Percentiles rank a stretch among this genome's conserved stretches.
Conservation (phyloP, 1,140 invertebrate species). For the Daktulosphaira vitifoliae region DNA sequence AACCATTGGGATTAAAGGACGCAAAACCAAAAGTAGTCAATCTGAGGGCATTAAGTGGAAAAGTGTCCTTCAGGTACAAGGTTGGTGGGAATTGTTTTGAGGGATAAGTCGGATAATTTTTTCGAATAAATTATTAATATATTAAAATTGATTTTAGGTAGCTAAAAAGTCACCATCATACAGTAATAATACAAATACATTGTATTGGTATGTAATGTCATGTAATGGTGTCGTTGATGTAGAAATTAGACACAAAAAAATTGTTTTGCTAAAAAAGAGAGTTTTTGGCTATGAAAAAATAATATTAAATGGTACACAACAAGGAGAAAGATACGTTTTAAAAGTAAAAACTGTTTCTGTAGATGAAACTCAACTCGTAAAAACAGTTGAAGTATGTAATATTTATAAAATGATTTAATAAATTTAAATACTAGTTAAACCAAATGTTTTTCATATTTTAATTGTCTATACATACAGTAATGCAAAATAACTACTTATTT, state of each 20-base stretch:
- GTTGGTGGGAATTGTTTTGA: slow-evolving; percentile 36
- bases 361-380: slow-evolving; percentile 41
- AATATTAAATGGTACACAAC: slow-evolving; percentile 38
- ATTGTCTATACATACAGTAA: too few species aligned
- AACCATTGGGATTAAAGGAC: slow-evolving; percentile 42
- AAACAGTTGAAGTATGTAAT: slow-evolving; percentile 42
- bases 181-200: slow-evolving; percentile 9
- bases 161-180: neutral
- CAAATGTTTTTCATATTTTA: too few species aligned
- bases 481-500: too few species aligned
- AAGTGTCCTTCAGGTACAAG: slow-evolving; percentile 44
- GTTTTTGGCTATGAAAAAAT: slow-evolving; percentile 42
- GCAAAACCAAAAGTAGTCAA: slow-evolving; percentile 42
- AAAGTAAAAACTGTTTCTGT: slow-evolving; percentile 40
- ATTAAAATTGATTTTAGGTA: slow-evolving; percentile 34
- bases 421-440: too few species aligned
- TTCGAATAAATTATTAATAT: neutral
- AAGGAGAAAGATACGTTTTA: slow-evolving; percentile 42
- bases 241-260: slow-evolving; percentile 37
- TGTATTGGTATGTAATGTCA: slow-evolving; percentile 45
- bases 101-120: neutral
- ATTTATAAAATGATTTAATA: neutral
- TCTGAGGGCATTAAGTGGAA: slow-evolving; percentile 43
- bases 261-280: slow-evolving; percentile 37
- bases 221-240: slow-evolving; percentile 45